Evolutionary conservation across 2,113 vertebrate genomes (phyloP), one percentile per base, ranked within the genome.

Genomic region (Paradoxurus hermaphroditus): DNA sequence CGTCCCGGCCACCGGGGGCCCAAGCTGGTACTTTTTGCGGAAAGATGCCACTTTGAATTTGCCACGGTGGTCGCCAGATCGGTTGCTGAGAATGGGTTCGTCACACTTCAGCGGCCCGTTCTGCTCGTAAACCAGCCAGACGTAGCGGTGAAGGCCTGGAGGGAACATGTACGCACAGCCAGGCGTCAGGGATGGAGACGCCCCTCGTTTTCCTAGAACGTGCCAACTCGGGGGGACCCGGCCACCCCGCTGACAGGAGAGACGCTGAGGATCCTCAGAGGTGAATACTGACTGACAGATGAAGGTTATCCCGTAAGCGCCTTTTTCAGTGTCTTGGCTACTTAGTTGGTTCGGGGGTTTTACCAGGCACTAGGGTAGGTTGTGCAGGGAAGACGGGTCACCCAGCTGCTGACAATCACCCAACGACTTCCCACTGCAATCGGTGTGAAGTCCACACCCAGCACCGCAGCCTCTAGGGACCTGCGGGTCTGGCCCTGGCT

Each of bases 71-170:
- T 99, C 99, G 27, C 99, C 99, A 0, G 98, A 99, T n/a, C 99
- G 98, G 96, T 99, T 99, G 51, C 98, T 99, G 68, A 99, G 99
- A 68, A 99, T 23, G 0, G 97, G 46, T 97, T 99, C 99, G 0
- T 97, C 98, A 98, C 99, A 99, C 97, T 97, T 98, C 70, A 99
- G 97, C 0, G 86, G 92, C 72, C 98, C 98, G 0, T 98, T 73
- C 99, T 99, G 99, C 98, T 99, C 99, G 0, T 99, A 99, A 87
- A 99, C 99, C 98, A 99, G 99, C 99, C 99, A 99, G 97, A 99
- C 99, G 0, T 99, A 99, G 90, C 99, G 99, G 97, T 99, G 99
- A 46, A 99, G 99, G 94, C 99, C 99, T 99, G 98, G 3, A 46
- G 44, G 21, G 46, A 39, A 88, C 72, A 68, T 36, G n/a, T 1